phyloP scores from a whole-genome alignment of 2,797 vertebrate genomes.

The Gymnopithys bicolor region DNA sequence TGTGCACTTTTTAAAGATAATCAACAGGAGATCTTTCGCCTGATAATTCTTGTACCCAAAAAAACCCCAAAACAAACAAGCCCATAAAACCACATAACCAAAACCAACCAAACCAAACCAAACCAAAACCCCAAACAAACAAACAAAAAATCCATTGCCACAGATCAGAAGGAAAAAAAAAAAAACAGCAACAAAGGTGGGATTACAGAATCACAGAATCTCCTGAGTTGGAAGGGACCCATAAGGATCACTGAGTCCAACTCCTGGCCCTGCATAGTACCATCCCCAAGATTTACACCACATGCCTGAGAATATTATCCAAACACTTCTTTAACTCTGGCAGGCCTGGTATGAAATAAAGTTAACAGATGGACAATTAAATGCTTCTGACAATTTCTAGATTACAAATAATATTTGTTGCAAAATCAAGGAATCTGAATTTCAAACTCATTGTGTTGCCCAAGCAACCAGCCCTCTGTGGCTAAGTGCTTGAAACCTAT shows the following conservation, averaged over 20 bases:
- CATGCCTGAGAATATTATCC: background rate
- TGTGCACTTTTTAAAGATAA: background rate
- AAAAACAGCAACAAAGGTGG: background rate
- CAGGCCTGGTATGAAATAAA: background rate
- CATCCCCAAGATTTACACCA: background rate
- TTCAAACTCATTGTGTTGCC: background rate
- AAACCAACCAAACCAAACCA: background rate
- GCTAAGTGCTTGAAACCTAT: background rate
- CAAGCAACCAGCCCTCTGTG: background rate
- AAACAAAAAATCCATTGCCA: background rate
- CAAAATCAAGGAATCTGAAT: constrained; percentile 19
- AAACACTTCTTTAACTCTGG: background rate
- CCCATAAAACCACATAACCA: background rate
- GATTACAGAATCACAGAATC: background rate
- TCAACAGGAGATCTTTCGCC: background rate
- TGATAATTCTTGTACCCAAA: background rate
- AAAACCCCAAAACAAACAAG: background rate
- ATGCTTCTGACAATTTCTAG: background rate
- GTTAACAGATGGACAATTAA: background rate
- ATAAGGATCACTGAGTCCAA: background rate
- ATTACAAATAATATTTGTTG: background rate
- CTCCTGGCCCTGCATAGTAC: background rate
- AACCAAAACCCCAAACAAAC: background rate
- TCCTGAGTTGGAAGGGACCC: background rate
- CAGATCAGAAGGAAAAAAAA: background rate